Base-by-base conservation (phyloP, 2,113 vertebrate genomes). In the Pituophis catenifer region DNA sequence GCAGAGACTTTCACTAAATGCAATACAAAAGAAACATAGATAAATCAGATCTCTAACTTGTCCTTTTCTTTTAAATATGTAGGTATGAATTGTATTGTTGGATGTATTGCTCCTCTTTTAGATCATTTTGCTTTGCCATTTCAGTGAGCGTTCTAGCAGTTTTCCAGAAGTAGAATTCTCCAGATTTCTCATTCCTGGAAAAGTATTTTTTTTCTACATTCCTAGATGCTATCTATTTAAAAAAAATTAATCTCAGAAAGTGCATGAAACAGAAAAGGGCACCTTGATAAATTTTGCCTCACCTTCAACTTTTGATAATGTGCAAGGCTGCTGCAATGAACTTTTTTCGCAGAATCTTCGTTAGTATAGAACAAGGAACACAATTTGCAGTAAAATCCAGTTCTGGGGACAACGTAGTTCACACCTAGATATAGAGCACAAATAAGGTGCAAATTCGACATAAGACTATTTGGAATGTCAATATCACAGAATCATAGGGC, bases 261-360 rank as follows among this genome's bases (percentile, higher is more conserved):
- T 24, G 1, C 58, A 62, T 3, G n/a, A 88, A 44, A 33, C 48
- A 24, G 6, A 54, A 12, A 88, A 92, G 26, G 9, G 2, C 12
- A 9, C 19, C 26, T 13, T 75, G 15, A 54, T 95, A 94, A 96
- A 96, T 95, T 96, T 97, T 97, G 96, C 93, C 97, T 98, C 97
- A 99, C 99, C 99, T 99, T 98, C 94, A 99, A 98, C 97, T 99
- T 99, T 96, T 99, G 98, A 95, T 99, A 99, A 97, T 99, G 99
- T 94, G 97, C 94, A 97, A 98, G 97, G 97, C 99, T 99, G 98
- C 99, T 99, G 98, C 99, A 99, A 97, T 99, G 99, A 57, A 98
- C 98, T 94, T 98, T 99, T 98, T 99, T 99, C 70, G 99, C 99
- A 96, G 98, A 98, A 90, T 99, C 98, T 96, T 99, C 99, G 95